These are phyloP conservation scores for Ceratotherium simum DNA, from an alignment of 2,113 vertebrate species.

Conservation along the genomic window DNA sequence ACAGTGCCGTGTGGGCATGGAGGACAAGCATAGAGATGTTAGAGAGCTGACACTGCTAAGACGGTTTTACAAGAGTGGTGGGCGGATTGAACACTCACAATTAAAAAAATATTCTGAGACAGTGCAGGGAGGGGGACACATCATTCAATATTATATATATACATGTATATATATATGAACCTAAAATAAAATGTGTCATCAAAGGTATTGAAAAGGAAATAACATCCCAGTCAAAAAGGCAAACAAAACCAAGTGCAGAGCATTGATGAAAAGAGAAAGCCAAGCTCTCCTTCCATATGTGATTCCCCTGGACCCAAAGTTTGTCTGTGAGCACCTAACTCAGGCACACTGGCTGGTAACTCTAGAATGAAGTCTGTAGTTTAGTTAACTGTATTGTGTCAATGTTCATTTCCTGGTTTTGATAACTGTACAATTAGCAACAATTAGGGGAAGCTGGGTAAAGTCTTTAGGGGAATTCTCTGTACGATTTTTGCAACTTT, in stretches of 20 bases:
- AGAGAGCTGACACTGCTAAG: background rate
- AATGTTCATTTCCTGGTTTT: background rate
- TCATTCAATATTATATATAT: background rate
- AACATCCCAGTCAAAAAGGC: background rate
- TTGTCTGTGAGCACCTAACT: background rate
- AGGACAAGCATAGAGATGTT: accelerated
- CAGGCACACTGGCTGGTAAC: background rate
- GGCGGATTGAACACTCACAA: background rate
- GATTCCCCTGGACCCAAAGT: no score
- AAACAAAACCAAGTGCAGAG: background rate
- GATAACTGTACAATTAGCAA: background rate
- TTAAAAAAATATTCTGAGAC: background rate
- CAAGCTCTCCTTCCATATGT: background rate
- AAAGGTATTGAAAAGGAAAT: background rate
- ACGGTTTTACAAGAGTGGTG: background rate
- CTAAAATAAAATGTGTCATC: background rate
- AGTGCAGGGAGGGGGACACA: no score
- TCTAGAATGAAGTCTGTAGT: background rate
- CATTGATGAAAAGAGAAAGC: background rate
- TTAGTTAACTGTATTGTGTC: background rate
- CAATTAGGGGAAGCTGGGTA: background rate
- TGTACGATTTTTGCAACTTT: background rate
- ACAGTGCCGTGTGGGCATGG: accelerated
- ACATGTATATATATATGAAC: background rate
- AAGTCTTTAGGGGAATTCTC: background rate